phyloP scores from a whole-genome alignment of 1,140 invertebrate species.

The Sycophaga agraensis region DNA sequence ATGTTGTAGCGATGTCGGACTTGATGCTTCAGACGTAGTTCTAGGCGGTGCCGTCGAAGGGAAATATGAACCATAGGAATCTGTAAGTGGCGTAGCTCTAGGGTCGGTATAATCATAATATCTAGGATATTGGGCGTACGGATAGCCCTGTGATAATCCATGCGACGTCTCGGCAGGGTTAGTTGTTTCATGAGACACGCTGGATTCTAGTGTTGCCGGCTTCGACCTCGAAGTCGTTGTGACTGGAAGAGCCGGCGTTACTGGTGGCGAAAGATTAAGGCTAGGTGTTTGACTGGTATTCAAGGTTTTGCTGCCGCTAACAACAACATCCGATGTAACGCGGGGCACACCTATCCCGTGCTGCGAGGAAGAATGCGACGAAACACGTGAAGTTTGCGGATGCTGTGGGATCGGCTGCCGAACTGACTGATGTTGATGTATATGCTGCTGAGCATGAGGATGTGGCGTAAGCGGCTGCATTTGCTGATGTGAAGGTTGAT shows the following conservation, averaged over 20 bases:
- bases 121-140: slow-evolving; percentile 53
- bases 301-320: slow-evolving; percentile 30
- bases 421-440: slow-evolving; percentile 32
- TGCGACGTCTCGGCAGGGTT: slow-evolving; percentile 33
- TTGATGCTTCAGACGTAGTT: slow-evolving; percentile 27
- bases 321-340: slow-evolving; percentile 11
- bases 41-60: slow-evolving; percentile 34
- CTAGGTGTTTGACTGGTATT: not conserved
- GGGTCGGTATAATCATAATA: slow-evolving; percentile 55
- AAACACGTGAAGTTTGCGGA: not conserved
- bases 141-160: slow-evolving; percentile 47
- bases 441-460: too few species aligned
- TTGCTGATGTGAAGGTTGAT: slow-evolving; percentile 33
- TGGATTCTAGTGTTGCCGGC: not conserved
- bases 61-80: slow-evolving; percentile 49
- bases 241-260: not conserved
- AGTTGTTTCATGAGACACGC: slow-evolving; percentile 24
- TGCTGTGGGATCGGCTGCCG: slow-evolving; percentile 18
- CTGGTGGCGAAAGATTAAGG: not conserved
- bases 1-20: slow-evolving; percentile 36
- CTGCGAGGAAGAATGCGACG: not conserved
- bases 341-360: not conserved
- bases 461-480: too few species aligned
- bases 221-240: not conserved
- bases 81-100: slow-evolving; percentile 44